phyloP scores from a whole-genome alignment of 2,113 vertebrate species.

The Octodon degus region DNA sequence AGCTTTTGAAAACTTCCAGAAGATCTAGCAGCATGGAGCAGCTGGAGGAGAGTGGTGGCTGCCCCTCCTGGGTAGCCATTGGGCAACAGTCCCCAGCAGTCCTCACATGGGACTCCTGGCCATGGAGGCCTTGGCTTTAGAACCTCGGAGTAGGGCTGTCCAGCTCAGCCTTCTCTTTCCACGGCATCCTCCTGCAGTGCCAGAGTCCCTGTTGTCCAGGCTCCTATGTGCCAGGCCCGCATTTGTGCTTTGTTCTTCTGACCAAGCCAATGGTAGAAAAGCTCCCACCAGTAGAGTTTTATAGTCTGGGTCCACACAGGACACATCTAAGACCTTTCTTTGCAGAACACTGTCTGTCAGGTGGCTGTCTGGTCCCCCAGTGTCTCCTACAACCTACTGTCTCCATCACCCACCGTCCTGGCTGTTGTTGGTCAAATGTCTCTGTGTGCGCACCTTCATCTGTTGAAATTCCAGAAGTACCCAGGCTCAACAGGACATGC shows the following conservation, averaged over 20 bases:
- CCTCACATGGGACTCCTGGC: not conserved
- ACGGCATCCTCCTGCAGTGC: not conserved
- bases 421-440: not conserved
- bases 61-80: not conserved
- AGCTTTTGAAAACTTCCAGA: conserved; percentile 9
- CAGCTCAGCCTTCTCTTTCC: too few relatives aligned
- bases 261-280: not conserved
- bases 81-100: not conserved
- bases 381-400: not conserved
- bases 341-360: not conserved
- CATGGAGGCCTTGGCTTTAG: not conserved
- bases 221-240: not conserved
- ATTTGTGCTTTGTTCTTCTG: not conserved
- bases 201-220: not conserved
- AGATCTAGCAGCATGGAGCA: not conserved
- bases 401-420: not conserved
- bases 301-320: not conserved
- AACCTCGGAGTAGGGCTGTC: not conserved
- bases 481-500: not conserved
- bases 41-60: not conserved
- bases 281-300: not conserved
- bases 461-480: not conserved
- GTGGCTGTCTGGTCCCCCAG: not conserved
- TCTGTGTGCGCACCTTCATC: not conserved
- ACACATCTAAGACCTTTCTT: not conserved